A percentile compares a stretch with the other conserved stretches of the same genome.
Evolutionary conservation across 2,797 vertebrate genomes (phyloP).

Genomic region (Helostoma temminkii): DNA sequence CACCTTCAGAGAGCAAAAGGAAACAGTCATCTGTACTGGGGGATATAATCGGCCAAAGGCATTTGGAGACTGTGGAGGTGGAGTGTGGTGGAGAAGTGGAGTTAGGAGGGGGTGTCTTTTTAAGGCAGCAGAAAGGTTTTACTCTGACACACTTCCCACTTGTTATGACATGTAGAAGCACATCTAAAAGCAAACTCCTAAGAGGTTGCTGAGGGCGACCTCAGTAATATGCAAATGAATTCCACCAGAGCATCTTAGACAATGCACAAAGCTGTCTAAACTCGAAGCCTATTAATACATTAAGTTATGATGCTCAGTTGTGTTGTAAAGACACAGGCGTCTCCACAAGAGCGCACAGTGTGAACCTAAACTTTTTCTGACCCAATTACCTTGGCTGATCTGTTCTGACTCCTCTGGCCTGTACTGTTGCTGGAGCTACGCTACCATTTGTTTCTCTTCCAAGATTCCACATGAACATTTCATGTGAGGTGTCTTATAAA

Average conservation of each 20-base stretch:
- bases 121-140: conserved; percentile 67
- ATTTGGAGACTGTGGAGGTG: conserved; percentile 55
- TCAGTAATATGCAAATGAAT: conserved; percentile 82
- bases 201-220: conserved; percentile 84
- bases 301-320: conserved; percentile 62
- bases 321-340: conserved; percentile 57
- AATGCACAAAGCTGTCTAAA: conserved; percentile 81
- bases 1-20: conserved; percentile 47
- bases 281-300: conserved; percentile 77
- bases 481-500: conserved; percentile 83
- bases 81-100: conserved; percentile 35
- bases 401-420: conserved; percentile 59
- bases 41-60: conserved; percentile 72
- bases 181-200: conserved; percentile 82
- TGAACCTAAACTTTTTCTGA: conserved; percentile 76
- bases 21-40: conserved; percentile 46
- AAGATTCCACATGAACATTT: conserved; percentile 85
- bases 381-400: conserved; percentile 78
- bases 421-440: conserved; percentile 56
- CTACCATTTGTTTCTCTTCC: conserved; percentile 77
- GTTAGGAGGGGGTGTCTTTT: conserved; percentile 26
- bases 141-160: conserved; percentile 74
- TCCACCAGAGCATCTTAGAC: conserved; percentile 81
- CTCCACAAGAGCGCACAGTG: conserved; percentile 47
- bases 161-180: conserved; percentile 79